These are phyloP conservation scores for Cataglyphis rosenhaueri DNA, from an alignment of 2,888 invertebrate species.

Conservation along the genomic window DNA sequence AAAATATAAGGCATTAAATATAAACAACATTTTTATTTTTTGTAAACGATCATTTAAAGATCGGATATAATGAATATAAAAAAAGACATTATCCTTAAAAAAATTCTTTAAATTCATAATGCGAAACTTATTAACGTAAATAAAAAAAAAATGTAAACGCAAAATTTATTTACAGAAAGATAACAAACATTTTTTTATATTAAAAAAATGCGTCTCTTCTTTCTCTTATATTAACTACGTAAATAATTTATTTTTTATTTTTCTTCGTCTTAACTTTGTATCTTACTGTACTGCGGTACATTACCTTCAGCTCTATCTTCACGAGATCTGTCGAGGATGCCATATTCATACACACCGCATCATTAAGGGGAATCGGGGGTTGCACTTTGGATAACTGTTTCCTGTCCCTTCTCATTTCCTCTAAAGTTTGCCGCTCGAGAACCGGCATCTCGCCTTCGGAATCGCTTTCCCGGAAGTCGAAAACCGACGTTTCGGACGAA, in stretches of 20 bases:
- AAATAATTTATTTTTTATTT: background rate
- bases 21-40: background rate
- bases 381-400: conserved; percentile 88
- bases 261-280: background rate
- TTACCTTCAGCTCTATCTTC: conserved; percentile 82
- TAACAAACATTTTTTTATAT: background rate
- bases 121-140: background rate
- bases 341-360: conserved; percentile 81
- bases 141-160: background rate
- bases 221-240: background rate
- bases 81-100: background rate
- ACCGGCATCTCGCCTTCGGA: conserved; percentile 88
- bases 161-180: background rate
- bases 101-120: background rate
- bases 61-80: too few relatives aligned
- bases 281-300: background rate
- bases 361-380: conserved; percentile 85
- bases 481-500: conserved; percentile 89
- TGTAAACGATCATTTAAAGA: background rate
- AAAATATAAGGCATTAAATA: background rate
- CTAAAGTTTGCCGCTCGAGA: conserved; percentile 89
- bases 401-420: conserved; percentile 88
- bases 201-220: background rate
- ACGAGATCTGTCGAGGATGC: conserved; percentile 82
- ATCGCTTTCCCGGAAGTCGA: conserved; percentile 89